Evolutionary conservation across 2,113 vertebrate species (phyloP).

Genomic region (Onychorhynchus coronatus): DNA sequence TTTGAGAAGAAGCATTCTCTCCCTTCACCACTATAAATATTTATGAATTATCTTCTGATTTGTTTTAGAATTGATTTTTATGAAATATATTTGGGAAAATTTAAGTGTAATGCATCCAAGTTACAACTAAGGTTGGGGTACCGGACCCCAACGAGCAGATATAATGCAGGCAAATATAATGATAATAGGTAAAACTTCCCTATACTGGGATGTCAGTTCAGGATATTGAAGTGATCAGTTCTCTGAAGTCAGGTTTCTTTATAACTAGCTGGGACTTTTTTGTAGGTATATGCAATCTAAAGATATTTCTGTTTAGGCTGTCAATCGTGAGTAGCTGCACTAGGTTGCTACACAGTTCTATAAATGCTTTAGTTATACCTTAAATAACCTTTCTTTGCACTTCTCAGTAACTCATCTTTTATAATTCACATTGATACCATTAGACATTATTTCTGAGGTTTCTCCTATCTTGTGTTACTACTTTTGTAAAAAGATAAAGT

Average conservation of each 20-base stretch:
- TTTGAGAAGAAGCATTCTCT: background rate
- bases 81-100: background rate
- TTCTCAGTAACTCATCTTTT: background rate
- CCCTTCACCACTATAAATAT: background rate
- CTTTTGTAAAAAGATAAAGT: background rate
- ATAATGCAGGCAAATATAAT: background rate
- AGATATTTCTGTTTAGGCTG: background rate
- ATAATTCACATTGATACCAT: background rate
- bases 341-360: background rate
- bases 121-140: background rate
- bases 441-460: background rate
- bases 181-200: background rate
- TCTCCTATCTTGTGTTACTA: background rate
- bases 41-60: background rate
- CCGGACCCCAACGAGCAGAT: background rate
- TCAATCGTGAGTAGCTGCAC: background rate
- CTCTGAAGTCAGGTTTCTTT: background rate
- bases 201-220: background rate
- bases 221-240: background rate
- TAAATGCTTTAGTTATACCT: background rate
- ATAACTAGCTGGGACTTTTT: accelerated
- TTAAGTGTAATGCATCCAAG: background rate
- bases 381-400: background rate
- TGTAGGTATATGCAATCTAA: background rate
- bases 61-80: background rate